These are phyloP conservation scores for Amphiprion clarkii DNA, from an alignment of 2,797 vertebrate species.

Conservation along the genomic window DNA sequence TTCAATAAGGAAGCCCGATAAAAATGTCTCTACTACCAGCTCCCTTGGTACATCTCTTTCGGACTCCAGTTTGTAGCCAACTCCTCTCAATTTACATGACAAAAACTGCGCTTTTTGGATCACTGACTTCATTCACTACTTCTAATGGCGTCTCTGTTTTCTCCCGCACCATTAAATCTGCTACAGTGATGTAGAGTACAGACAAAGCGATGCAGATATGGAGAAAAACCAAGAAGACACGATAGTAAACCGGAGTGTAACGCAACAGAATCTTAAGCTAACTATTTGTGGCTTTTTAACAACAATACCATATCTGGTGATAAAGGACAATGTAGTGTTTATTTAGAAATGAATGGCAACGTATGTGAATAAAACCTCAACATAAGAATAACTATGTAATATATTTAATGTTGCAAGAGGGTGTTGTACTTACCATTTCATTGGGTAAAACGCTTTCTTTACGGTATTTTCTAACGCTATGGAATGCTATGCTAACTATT, in stretches of 20 bases:
- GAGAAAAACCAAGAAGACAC: too few relatives aligned
- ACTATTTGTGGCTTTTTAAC: neutral
- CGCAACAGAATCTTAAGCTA: neutral
- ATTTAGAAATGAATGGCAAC: too few relatives aligned
- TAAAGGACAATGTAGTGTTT: too few relatives aligned
- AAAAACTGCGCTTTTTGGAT: constrained; percentile 70
- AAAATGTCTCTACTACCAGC: constrained; percentile 20
- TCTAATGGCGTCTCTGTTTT: constrained; percentile 36
- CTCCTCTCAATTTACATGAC: constrained; percentile 74
- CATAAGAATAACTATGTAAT: too few relatives aligned
- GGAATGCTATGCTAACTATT: too few relatives aligned
- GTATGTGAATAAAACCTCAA: too few relatives aligned
- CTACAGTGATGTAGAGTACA: neutral
- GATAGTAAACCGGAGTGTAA: too few relatives aligned
- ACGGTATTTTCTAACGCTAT: too few relatives aligned
- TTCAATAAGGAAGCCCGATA: neutral
- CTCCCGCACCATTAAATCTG: constrained; percentile 21
- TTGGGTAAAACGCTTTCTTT: too few relatives aligned
- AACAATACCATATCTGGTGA: neutral
- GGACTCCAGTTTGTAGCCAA: constrained; percentile 16
- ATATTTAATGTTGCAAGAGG: too few relatives aligned
- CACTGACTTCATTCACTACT: constrained; percentile 70
- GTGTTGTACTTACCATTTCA: too few relatives aligned
- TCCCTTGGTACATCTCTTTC: neutral
- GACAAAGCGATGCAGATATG: too few relatives aligned